phyloP scores from a whole-genome alignment of 2,888 invertebrate species.

The Camponotus fellah region DNA sequence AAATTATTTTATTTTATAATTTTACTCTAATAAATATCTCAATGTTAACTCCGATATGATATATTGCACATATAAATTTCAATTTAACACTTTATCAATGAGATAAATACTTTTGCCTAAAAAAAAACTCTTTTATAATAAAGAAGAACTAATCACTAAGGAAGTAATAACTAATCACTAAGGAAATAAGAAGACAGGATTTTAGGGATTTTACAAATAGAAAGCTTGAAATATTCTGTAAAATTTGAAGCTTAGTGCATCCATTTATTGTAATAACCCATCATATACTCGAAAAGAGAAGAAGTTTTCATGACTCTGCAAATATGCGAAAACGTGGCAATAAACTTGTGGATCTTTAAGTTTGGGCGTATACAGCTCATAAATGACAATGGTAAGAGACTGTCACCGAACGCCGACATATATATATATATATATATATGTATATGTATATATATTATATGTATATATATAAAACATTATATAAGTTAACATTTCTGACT shows the following conservation, averaged over 20 bases:
- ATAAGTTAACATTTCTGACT: constrained; percentile 70
- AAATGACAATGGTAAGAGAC: constrained; percentile 69
- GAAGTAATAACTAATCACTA: neutral
- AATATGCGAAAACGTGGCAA: constrained; percentile 62
- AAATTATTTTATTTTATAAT: constrained; percentile 4
- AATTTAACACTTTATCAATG: neutral
- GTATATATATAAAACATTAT: constrained; percentile 70
- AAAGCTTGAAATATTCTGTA: constrained; percentile 36
- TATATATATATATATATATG: too few relatives aligned
- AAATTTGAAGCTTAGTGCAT: constrained; percentile 70
- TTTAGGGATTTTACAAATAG: constrained; percentile 9
- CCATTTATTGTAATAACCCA: constrained; percentile 70
- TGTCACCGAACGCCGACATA: constrained; percentile 62
- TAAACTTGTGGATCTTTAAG: constrained; percentile 52
- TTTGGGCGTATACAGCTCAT: constrained; percentile 55
- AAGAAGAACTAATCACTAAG: neutral
- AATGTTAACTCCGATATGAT: neutral
- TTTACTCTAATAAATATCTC: neutral
- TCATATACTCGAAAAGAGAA: constrained; percentile 69
- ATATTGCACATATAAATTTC: neutral
- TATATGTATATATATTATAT: constrained; percentile 57
- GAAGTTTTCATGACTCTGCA: constrained; percentile 55
- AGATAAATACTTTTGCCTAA: neutral
- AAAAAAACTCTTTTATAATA: neutral
- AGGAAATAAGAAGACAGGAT: neutral